Evolutionary conservation across 1,140 invertebrate genomes (phyloP).

Genomic region (Phenacoccus solenopsis): DNA sequence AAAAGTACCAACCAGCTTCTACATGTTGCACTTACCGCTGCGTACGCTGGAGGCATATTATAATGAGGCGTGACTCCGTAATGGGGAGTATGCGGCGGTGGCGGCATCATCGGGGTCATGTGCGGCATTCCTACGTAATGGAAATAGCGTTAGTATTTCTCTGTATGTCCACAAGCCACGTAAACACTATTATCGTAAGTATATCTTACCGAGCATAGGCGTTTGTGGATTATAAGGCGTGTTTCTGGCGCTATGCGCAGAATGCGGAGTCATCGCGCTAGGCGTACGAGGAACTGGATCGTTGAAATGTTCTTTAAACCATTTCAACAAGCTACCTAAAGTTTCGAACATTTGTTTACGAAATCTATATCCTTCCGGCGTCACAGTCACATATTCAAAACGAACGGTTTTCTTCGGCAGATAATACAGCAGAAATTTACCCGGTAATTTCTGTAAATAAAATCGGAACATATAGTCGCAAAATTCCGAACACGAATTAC

Average conservation of each 20-base stretch:
- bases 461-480: not conserved
- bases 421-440: conserved; percentile 91
- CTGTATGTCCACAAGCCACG: no score
- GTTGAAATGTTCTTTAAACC: conserved; percentile 97
- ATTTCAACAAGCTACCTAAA: conserved; percentile 70
- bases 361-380: conserved; percentile 85
- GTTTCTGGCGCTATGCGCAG: conserved; percentile 38
- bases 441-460: conserved; percentile 61
- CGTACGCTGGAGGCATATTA: not conserved
- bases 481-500: not conserved
- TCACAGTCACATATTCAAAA: conserved; percentile 86
- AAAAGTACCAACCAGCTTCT: not conserved
- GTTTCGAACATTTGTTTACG: conserved; percentile 76
- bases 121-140: not conserved
- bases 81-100: not conserved
- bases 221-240: conserved; percentile 50
- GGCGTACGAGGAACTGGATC: conserved; percentile 77
- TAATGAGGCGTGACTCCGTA: not conserved
- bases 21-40: not conserved
- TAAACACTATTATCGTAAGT: not conserved
- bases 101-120: not conserved
- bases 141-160: not conserved
- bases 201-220: conserved; percentile 33
- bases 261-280: conserved; percentile 43
- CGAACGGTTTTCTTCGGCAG: conserved; percentile 66